A percentile compares a stretch with the other conserved stretches of the same genome.
Conservation (phyloP, 1,140 invertebrate species). For the Hydropsyche tenuis region DNA sequence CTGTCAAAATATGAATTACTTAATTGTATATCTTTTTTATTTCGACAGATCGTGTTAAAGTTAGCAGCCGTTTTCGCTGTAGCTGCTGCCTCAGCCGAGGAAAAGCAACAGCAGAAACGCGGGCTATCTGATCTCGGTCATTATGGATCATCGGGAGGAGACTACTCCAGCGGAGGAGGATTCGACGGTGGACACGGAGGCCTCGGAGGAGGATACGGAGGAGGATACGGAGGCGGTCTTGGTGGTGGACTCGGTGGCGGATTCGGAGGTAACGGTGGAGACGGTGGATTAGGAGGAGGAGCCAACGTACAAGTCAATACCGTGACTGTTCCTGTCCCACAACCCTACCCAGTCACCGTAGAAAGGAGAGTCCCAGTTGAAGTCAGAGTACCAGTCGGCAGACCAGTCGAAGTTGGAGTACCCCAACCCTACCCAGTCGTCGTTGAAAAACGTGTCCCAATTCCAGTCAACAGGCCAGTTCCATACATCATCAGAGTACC, state of each 20-base stretch:
- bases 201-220: conserved; percentile 5
- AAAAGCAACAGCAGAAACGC: conserved; percentile 49
- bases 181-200: conserved; percentile 20
- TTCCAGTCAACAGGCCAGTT: conserved; percentile 45
- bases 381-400: conserved; percentile 43
- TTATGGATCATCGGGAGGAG: conserved; percentile 11
- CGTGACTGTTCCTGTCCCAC: conserved; percentile 42
- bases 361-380: conserved; percentile 30
- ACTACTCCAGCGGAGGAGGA: conserved; percentile 29
- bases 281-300: conserved; percentile 10
- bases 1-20: background rate
- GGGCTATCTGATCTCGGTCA: conserved; percentile 43
- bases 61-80: conserved; percentile 42
- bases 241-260: conserved; percentile 11
- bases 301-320: conserved; percentile 31
- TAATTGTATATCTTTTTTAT: background rate
- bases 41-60: conserved; percentile 37
- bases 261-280: background rate
- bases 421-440: conserved; percentile 52
- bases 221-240: background rate
- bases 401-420: conserved; percentile 39
- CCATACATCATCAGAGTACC: conserved; percentile 50
- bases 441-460: conserved; percentile 53
- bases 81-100: conserved; percentile 32
- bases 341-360: conserved; percentile 47